Evolutionary conservation across 2,113 vertebrate species (phyloP), one percentile per base, ranked within the genome.

Genomic region (Lipophrys pholis): DNA sequence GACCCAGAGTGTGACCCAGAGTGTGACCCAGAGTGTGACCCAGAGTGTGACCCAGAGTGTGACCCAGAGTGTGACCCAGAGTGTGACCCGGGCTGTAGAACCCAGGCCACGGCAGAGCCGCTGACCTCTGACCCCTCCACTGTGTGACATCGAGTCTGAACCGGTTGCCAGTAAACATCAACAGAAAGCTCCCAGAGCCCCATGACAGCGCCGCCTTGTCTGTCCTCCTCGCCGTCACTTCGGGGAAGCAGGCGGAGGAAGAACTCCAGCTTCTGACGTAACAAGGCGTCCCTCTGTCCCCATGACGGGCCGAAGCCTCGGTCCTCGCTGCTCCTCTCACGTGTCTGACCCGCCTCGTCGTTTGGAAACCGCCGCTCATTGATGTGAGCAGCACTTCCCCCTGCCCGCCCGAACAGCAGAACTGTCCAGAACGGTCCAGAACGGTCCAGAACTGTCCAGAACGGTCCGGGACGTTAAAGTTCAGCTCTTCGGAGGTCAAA

Each of bases 231-330:
- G 62, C 42, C 38, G 69, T 73, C 68, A 78, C 72, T 82, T 81
- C 63, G 48, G 50, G 55, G 83, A 83, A 73, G 41, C 57, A 11
- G 60, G 17, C 38, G 55, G 21, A 16, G 30, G 75, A 59, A 73
- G 39, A 68, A 48, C 59, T 1, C 10, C 61, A 81, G 75, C 52
- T 64, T 38, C 73, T 82, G 54, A 15, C 14, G 11, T 76, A 86
- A 91, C 86, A 91, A 89, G 53, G 80, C 38, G 0, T 80, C 88
- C 90, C 84, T 91, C 84, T 85, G 73, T 77, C 45, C 46, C 0
- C 8, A 80, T 83, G 86, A 36, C 36, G 38, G 84, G 39, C 71
- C 76, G 72, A 83, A 80, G 39, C 36, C 52, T 51, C 58, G 0
- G 2, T 55, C 59, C 17, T 21, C 1, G 15, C 49, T 56, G 53